phyloP scores from a whole-genome alignment of 2,797 vertebrate species.

The Bucorvus abyssinicus region DNA sequence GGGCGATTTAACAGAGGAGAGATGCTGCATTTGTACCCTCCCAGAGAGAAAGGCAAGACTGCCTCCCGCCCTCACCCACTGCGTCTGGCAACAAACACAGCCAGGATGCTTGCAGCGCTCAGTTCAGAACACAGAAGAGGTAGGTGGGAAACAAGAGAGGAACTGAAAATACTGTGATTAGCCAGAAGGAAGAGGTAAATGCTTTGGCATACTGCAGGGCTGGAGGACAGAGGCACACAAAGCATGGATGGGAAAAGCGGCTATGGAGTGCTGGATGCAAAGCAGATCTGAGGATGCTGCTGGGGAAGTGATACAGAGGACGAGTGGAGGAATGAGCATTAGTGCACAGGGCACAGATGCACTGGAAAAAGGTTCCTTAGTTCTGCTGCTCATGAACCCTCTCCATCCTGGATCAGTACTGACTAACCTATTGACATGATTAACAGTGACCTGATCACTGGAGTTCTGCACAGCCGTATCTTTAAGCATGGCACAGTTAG shows the following conservation, averaged over 20 bases:
- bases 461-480: background rate
- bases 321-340: background rate
- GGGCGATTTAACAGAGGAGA: background rate
- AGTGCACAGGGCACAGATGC: background rate
- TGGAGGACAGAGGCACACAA: background rate
- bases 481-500: background rate
- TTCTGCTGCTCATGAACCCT: background rate
- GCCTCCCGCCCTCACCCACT: background rate
- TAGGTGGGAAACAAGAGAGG: background rate
- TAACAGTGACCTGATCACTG: background rate
- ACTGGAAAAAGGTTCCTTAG: background rate
- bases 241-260: background rate
- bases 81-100: background rate
- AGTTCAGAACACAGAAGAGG: background rate
- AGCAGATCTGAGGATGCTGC: background rate
- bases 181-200: background rate
- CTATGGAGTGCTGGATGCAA: fast-evolving
- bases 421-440: background rate
- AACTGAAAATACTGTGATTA: background rate
- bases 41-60: background rate
- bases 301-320: background rate
- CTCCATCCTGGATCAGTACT: background rate
- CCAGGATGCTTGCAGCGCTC: fast-evolving
- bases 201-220: background rate
- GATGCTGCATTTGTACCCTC: background rate